phyloP scores from a whole-genome alignment of 2,113 vertebrate genomes.

The Oncorhynchus tshawytscha region DNA sequence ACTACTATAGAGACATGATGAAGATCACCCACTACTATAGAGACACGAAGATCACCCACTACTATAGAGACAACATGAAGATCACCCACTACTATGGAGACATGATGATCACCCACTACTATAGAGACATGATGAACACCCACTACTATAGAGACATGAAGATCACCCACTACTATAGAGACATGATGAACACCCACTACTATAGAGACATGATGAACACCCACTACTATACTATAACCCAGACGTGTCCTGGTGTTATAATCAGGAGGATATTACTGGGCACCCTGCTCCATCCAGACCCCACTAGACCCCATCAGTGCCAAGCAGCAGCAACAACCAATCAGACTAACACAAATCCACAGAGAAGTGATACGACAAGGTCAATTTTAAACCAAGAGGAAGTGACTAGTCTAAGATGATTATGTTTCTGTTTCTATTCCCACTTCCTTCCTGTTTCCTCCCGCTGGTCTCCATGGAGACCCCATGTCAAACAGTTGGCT shows the following conservation, averaged over 20 bases:
- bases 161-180: too few species aligned
- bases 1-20: too few species aligned
- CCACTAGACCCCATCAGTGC: too few species aligned
- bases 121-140: too few species aligned
- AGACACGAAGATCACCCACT: too few species aligned
- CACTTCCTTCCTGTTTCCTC: background rate
- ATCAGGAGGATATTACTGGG: background rate
- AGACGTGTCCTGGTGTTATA: background rate
- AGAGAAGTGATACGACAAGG: background rate
- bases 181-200: too few species aligned
- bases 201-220: too few species aligned
- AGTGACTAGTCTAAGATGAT: background rate
- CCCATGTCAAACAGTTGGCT: background rate
- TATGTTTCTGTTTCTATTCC: background rate
- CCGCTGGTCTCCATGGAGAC: background rate
- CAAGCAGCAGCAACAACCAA: background rate
- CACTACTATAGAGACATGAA: too few species aligned
- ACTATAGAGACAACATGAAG: too few species aligned
- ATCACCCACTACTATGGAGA: too few species aligned
- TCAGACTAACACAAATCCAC: background rate
- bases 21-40: too few species aligned
- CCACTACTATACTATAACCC: background rate
- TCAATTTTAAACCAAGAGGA: background rate
- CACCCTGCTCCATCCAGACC: background rate
- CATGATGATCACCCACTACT: too few species aligned